phyloP scores from a whole-genome alignment of 2,113 vertebrate species.

The Campylorhamphus procurvoides region DNA sequence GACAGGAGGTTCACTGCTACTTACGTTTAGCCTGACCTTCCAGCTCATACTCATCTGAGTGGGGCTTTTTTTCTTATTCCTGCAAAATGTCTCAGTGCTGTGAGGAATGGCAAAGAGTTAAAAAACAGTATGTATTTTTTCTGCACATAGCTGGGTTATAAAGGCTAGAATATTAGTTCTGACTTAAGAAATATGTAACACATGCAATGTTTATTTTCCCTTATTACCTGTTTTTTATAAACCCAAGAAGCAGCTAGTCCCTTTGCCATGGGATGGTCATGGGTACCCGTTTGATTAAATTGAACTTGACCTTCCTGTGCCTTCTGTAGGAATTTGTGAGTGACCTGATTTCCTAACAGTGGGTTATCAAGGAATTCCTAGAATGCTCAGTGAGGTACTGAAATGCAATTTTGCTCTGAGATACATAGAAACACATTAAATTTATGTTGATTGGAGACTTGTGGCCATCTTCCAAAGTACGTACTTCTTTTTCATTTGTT shows the following conservation, averaged over 20 bases:
- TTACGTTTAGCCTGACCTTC: not conserved
- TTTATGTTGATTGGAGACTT: conserved; percentile 16
- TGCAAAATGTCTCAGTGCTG: not conserved
- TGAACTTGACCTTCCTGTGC: not conserved
- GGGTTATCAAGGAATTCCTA: conserved; percentile 23
- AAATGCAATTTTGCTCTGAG: conserved; percentile 19
- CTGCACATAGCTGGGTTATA: not conserved
- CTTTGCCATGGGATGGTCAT: not conserved
- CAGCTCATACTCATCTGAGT: not conserved
- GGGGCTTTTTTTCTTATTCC: not conserved
- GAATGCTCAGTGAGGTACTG: not conserved
- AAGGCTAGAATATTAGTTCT: not conserved
- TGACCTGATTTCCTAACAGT: not conserved
- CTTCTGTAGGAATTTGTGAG: not conserved
- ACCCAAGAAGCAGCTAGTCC: not conserved
- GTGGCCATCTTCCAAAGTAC: conserved; percentile 20
- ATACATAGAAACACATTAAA: not conserved
- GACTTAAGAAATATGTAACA: not conserved
- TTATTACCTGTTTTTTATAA: not conserved
- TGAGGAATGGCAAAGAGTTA: not conserved
- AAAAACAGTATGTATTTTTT: not conserved
- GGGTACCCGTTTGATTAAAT: not conserved
- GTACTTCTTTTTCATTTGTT: conserved; percentile 23
- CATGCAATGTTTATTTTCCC: not conserved
- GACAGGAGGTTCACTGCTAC: not conserved